Percentiles rank a stretch among this genome's conserved stretches.
These are phyloP conservation scores for Macrosteles quadrilineatus DNA, from an alignment of 1,140 invertebrate genomes.

Conservation along the genomic window DNA sequence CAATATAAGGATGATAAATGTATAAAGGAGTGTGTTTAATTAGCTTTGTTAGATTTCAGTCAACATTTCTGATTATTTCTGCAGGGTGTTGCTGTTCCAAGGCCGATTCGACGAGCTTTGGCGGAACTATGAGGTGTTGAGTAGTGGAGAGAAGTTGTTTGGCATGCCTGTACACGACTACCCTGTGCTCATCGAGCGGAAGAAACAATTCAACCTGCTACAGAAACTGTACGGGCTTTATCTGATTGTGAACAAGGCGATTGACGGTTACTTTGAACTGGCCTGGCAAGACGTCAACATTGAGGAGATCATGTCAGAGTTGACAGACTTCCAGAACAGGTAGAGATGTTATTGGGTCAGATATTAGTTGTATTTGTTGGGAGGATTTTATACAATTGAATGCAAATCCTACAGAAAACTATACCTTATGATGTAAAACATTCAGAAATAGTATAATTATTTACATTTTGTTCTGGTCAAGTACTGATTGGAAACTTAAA, in stretches of 20 bases:
- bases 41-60: too few species aligned
- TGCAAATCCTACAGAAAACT: too few species aligned
- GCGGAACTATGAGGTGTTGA: constrained; percentile 76
- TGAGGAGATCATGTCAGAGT: constrained; percentile 75
- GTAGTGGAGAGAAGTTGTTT: constrained; percentile 78
- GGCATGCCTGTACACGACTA: constrained; percentile 78
- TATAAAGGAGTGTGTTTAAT: too few species aligned
- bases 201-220: constrained; percentile 80
- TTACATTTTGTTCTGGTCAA: too few species aligned
- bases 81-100: constrained; percentile 70
- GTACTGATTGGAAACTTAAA: too few species aligned
- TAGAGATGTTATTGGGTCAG: constrained; percentile 45
- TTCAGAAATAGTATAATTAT: too few species aligned
- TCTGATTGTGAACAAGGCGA: constrained; percentile 74
- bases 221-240: constrained; percentile 83
- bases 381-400: too few species aligned
- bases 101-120: constrained; percentile 78
- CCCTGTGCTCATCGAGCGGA: constrained; percentile 71
- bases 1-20: too few species aligned
- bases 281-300: constrained; percentile 83
- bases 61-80: too few species aligned
- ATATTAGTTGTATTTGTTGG: too few species aligned
- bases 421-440: too few species aligned
- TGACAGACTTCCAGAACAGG: constrained; percentile 81
- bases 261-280: constrained; percentile 83